Conservation (phyloP, 2,888 invertebrate genomes). For the Lepidocyrtinus sp. region DNA sequence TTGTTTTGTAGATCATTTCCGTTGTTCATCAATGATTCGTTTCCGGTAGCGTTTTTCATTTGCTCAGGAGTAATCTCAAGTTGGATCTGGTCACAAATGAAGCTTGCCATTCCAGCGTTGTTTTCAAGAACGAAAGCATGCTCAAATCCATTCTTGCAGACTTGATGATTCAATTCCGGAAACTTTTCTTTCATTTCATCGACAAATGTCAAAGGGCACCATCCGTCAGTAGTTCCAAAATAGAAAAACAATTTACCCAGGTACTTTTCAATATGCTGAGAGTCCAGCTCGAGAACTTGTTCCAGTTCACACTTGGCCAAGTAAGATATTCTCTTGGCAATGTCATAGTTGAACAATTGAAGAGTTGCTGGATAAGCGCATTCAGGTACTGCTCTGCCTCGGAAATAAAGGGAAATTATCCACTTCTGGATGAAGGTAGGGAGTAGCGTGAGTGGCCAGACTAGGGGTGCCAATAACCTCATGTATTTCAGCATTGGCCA, state of each 20-base stretch:
- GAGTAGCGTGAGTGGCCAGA: conserved; percentile 45
- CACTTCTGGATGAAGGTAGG: conserved; percentile 43
- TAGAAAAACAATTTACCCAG: conserved; percentile 82
- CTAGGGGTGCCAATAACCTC: conserved; percentile 27
- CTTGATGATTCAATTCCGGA: conserved; percentile 77
- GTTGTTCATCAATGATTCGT: too few relatives aligned
- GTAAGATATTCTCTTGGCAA: conserved; percentile 37
- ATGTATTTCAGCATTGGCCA: conserved; percentile 76
- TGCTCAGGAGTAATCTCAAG: too few relatives aligned
- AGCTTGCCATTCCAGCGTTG: conserved; percentile 72
- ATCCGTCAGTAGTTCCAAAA: conserved; percentile 85
- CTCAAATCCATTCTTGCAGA: conserved; percentile 77
- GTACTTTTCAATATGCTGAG: conserved; percentile 76
- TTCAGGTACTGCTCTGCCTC: conserved; percentile 36
- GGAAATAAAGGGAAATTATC: conserved; percentile 52
- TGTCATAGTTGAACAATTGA: conserved; percentile 50
- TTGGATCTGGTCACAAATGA: conserved; percentile 50
- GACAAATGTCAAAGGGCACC: conserved; percentile 85
- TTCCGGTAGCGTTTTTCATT: too few relatives aligned
- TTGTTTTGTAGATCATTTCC: too few relatives aligned
- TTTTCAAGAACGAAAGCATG: conserved; percentile 86
- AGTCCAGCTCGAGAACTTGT: conserved; percentile 79
- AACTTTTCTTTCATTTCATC: conserved; percentile 78
- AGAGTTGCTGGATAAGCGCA: conserved; percentile 53
- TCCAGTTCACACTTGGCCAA: conserved; percentile 65